Evolutionary conservation across 2,797 vertebrate genomes (phyloP).

Genomic region (Melanotaenia nigrans): DNA sequence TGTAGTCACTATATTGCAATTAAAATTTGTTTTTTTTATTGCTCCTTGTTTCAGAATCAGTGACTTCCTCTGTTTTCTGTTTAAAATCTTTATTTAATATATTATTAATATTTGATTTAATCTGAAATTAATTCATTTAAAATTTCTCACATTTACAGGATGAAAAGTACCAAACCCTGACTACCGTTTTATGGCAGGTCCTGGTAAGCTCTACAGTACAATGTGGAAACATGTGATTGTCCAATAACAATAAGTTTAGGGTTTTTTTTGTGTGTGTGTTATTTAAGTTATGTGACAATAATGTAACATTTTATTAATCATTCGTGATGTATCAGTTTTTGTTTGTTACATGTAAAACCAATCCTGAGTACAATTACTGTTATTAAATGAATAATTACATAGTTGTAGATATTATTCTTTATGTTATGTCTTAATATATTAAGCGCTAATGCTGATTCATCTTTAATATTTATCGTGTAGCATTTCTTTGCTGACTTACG

Average conservation of each 20-base stretch:
- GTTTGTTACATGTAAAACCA: not conserved
- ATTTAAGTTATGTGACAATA: not conserved
- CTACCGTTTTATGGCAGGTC: conserved; percentile 48
- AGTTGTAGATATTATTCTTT: not conserved
- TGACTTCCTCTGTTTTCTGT: not conserved
- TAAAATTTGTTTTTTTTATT: too few relatives aligned
- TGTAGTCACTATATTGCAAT: not conserved
- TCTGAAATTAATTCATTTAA: not conserved
- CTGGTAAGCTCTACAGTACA: conserved; percentile 46
- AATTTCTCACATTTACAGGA: conserved; percentile 35
- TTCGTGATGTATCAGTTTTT: not conserved
- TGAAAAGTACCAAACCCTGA: conserved; percentile 52
- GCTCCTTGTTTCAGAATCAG: not conserved
- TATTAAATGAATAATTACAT: not conserved
- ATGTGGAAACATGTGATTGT: too few relatives aligned
- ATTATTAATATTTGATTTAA: not conserved
- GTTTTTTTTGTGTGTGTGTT: too few relatives aligned
- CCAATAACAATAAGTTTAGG: too few relatives aligned
- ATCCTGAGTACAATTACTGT: not conserved
- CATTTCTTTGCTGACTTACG: not conserved
- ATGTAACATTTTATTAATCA: not conserved
- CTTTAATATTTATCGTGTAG: not conserved
- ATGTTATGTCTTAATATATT: not conserved
- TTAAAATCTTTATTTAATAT: not conserved
- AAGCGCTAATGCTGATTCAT: too few relatives aligned